These are phyloP conservation scores for Idris sp. DNA, from an alignment of 1,140 invertebrate species.

Conservation along the genomic window DNA sequence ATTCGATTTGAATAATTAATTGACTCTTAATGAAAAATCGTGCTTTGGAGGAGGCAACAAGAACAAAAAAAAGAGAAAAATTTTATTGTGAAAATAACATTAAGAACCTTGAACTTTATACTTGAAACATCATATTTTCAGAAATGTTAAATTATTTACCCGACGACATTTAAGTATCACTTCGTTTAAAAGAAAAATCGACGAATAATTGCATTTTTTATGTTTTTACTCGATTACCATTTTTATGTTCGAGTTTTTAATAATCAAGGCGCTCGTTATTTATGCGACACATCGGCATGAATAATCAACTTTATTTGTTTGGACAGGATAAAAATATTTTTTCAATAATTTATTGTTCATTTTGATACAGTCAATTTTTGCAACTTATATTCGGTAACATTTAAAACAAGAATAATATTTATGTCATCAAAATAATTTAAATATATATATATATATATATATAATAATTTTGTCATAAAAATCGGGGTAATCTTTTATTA, in stretches of 20 bases:
- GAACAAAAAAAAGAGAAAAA: too few species aligned
- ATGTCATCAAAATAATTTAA: too few species aligned
- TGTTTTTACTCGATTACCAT: conserved; percentile 15
- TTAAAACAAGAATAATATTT: conserved; percentile 39
- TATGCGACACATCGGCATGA: conserved; percentile 22
- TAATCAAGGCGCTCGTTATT: conserved; percentile 15
- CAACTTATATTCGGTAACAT: too few species aligned
- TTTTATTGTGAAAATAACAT: conserved; percentile 19
- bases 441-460: too few species aligned
- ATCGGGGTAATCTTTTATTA: too few species aligned
- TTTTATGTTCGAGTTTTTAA: conserved; percentile 34
- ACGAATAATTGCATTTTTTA: conserved; percentile 34
- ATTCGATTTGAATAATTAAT: conserved; percentile 53
- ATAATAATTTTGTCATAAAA: too few species aligned
- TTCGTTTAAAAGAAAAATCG: conserved; percentile 2
- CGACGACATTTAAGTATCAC: conserved; percentile 28
- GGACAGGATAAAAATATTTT: conserved; percentile 3
- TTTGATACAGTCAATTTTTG: too few species aligned
- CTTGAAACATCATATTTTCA: conserved; percentile 26
- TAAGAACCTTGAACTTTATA: conserved; percentile 15
- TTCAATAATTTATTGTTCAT: conserved; percentile 56
- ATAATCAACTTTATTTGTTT: conserved; percentile 26
- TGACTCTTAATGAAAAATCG: conserved; percentile 49
- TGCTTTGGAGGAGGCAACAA: too few species aligned
- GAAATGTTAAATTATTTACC: conserved; percentile 37